These are phyloP conservation scores for Graptemys geographica DNA, from an alignment of 2,797 vertebrate species.

Conservation along the genomic window DNA sequence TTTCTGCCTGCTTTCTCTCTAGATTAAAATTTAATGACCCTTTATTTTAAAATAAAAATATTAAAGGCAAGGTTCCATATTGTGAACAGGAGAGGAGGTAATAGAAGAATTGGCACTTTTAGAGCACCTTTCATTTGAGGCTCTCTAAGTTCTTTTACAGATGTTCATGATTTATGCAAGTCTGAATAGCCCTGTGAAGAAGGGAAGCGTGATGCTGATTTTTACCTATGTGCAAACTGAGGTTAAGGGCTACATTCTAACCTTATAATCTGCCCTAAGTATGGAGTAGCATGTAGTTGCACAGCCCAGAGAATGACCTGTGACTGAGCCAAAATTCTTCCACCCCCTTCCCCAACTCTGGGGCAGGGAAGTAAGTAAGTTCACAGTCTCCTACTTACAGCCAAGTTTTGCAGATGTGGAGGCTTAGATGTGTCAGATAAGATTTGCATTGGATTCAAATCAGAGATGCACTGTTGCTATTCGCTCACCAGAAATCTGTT, in stretches of 20 bases:
- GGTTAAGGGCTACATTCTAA: background rate
- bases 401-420: background rate
- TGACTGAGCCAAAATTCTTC: rapidly evolving
- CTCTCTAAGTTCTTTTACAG: background rate
- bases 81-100: background rate
- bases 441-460: background rate
- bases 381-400: background rate
- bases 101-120: background rate
- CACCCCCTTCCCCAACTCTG: background rate
- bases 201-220: background rate
- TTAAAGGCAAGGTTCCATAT: background rate
- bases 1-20: slow-evolving; percentile 1
- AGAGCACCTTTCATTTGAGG: background rate
- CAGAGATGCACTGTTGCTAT: background rate
- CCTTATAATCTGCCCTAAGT: rapidly evolving
- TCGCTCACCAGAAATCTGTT: slow-evolving; percentile 56
- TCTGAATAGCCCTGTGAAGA: background rate
- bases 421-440: background rate
- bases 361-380: background rate
- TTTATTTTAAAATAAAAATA: background rate
- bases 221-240: background rate
- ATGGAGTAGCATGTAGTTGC: rapidly evolving
- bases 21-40: background rate
- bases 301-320: background rate
- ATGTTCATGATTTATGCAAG: background rate